Base-by-base conservation (phyloP, 2,888 invertebrate species). In the Margaritifera margaritifera region DNA sequence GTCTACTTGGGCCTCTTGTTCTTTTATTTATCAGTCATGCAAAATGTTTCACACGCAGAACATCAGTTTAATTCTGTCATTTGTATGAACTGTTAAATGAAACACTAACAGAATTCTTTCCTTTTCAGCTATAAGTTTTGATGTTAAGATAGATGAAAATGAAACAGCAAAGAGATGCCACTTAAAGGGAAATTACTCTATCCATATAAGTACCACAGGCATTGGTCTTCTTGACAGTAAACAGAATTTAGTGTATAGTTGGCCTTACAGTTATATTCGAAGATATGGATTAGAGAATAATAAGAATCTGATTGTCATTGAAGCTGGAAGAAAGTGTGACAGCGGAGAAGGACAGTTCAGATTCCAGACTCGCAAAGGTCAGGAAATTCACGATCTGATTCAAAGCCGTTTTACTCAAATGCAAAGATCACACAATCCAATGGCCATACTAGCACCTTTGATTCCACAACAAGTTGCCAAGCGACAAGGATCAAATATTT, bases 301-400 rank as follows among this genome's bases (percentile, higher is more conserved):
- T 57, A 58, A 62, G 42, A n/a, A 5, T 15, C 22, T 71, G 27
- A 84, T 86, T 68, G 80, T 83, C 8, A 81, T 89, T 70, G 85
- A 87, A 72, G 84, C 86, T 55, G 88, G 89, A 2, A 74, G 87
- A 54, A 86, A 85, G 59, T 87, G 87, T 74, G 66, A 76, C 8
- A 84, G 87, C 64, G 88, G 88, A 22, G 84, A 72, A 57, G 83
- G 81, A 6, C 60, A 70, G 27, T 73, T 83, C 51, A 63, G 54
- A n/a, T 77, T 79, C 65, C 51, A 60, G 20, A 78, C 80, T 2
- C 51, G 51, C 5, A 69, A 74, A 50, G 75, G 74, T 24, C 59
- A 65, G 5, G 27, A 25, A 6, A 76, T 83, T 19, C 2, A 42
- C 15, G 42, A 42, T 2, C 15, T 42, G 42, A 15, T 15, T 42